These are phyloP conservation scores for Epinotia brunnichana DNA, from an alignment of 2,888 invertebrate genomes.

Conservation along the genomic window DNA sequence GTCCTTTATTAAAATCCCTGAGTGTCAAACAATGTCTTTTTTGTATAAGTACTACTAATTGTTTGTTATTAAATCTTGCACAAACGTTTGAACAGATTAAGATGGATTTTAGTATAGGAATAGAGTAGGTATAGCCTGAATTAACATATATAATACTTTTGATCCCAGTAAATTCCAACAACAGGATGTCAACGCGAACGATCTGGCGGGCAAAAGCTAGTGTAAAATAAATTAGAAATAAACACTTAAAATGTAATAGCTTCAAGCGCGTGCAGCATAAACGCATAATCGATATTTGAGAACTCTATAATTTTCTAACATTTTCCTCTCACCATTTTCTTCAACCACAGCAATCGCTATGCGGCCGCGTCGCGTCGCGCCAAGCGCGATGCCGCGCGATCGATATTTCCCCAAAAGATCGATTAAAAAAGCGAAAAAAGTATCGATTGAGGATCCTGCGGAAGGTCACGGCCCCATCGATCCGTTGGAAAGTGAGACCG, in stretches of 20 bases:
- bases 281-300: background rate
- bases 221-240: no score
- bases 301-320: background rate
- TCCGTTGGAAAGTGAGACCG: conserved; percentile 83
- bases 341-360: background rate
- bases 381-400: background rate
- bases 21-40: no score
- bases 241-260: background rate
- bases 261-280: background rate
- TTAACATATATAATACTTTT: no score
- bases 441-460: conserved; percentile 76
- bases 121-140: no score
- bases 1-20: no score
- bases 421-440: conserved; percentile 55
- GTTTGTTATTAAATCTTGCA: no score
- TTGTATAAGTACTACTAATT: no score
- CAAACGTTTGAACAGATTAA: no score
- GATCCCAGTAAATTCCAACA: no score
- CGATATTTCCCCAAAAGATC: conserved; percentile 19
- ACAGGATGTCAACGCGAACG: no score
- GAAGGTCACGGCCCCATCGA: conserved; percentile 84
- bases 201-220: no score
- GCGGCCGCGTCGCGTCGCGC: background rate
- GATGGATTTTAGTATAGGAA: no score
- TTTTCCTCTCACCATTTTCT: background rate